These are phyloP conservation scores for Oreamnos americanus DNA, from an alignment of 2,113 vertebrate species.

Conservation along the genomic window DNA sequence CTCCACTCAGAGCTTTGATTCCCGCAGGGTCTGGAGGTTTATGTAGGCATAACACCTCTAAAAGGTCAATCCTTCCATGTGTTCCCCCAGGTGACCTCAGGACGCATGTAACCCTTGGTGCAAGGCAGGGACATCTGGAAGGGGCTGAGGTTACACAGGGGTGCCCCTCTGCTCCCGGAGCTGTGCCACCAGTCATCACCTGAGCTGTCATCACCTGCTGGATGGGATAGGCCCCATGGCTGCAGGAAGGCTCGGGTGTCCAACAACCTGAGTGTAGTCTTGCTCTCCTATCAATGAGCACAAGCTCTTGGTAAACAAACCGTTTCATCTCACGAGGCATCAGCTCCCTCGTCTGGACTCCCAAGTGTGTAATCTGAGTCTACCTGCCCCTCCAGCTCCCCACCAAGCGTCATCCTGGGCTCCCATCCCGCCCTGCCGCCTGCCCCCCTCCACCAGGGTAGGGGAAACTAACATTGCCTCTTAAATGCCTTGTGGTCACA, in stretches of 20 bases:
- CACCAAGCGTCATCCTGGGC: neutral
- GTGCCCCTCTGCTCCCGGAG: neutral
- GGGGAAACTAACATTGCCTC: neutral
- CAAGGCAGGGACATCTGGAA: neutral
- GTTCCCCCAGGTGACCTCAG: neutral
- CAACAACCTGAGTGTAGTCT: neutral
- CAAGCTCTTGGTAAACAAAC: neutral
- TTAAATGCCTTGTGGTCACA: neutral
- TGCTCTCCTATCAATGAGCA: neutral
- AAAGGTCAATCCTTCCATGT: fast-evolving
- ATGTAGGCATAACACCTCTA: neutral
- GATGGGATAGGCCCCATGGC: neutral
- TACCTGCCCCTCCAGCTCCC: neutral
- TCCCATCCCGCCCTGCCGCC: neutral
- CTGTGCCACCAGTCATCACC: neutral
- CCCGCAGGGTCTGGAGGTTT: neutral
- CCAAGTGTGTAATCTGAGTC: neutral
- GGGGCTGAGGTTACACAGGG: neutral
- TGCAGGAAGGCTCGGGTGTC: neutral
- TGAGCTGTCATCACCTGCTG: too few relatives aligned
- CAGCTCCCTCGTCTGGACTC: neutral
- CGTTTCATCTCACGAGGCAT: neutral
- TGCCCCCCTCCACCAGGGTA: fast-evolving
- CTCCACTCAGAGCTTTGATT: neutral
- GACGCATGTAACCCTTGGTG: fast-evolving